Conservation (phyloP, 30 jellyfish, hydroid and myxozoan genomes). For the Chrysaora quinquecirrha region DNA sequence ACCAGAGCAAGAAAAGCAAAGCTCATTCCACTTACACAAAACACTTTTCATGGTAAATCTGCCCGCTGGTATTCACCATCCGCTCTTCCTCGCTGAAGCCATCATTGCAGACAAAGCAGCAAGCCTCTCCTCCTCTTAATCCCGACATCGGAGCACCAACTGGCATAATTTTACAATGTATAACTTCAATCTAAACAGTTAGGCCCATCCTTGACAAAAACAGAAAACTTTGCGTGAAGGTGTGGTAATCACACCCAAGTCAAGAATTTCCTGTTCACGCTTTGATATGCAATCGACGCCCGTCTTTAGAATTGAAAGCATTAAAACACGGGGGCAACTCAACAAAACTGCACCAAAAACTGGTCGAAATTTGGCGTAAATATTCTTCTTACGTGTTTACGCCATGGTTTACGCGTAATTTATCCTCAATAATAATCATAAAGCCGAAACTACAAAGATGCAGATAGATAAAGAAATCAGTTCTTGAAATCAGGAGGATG, state of each 20-base stretch:
- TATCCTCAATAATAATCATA: too few species aligned
- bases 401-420: too few species aligned
- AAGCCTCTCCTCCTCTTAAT: slow-evolving; percentile 71
- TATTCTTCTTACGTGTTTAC: too few species aligned
- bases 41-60: slow-evolving; percentile 84
- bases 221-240: too few species aligned
- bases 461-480: too few species aligned
- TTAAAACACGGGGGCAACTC: not conserved
- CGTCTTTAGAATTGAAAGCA: not conserved
- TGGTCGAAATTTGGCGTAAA: too few species aligned
- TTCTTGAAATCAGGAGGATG: too few species aligned
- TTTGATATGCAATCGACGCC: not conserved
- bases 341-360: too few species aligned
- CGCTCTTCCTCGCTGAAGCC: slow-evolving; percentile 79
- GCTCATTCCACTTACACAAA: slow-evolving; percentile 85
- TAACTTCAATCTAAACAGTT: not conserved
- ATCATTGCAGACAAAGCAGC: slow-evolving; percentile 83
- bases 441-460: too few species aligned
- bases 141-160: slow-evolving; percentile 56
- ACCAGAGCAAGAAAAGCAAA: not conserved
- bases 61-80: slow-evolving; percentile 90
- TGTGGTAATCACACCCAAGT: not conserved
- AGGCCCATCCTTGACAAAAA: not conserved
- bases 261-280: not conserved
- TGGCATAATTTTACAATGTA: slow-evolving; percentile 1